Percentiles rank a stretch among this genome's conserved stretches.
phyloP scores from a whole-genome alignment of 2,797 vertebrate species.

The Psittacula derbiana region DNA sequence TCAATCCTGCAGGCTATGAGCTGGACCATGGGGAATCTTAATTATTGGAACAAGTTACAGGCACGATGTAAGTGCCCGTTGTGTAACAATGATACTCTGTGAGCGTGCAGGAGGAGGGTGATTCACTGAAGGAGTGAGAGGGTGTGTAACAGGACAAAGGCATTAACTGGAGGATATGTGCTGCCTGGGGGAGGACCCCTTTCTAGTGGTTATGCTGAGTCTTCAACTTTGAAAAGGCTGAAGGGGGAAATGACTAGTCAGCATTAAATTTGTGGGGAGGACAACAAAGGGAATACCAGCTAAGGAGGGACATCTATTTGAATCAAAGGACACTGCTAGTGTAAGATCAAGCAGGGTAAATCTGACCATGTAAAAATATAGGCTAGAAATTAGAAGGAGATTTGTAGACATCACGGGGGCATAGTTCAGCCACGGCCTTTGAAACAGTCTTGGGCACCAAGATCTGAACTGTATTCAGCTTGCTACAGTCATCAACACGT shows the following conservation, averaged over 20 bases:
- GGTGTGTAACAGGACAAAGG: not conserved
- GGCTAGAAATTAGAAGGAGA: not conserved
- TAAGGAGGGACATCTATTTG: not conserved
- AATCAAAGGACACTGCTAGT: not conserved
- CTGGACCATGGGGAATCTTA: not conserved
- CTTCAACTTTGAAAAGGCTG: not conserved
- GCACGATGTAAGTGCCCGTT: not conserved
- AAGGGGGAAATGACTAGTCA: not conserved
- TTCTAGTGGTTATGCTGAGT: not conserved
- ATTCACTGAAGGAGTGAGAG: not conserved
- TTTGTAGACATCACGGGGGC: not conserved
- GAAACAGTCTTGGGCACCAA: not conserved
- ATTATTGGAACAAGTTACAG: not conserved
- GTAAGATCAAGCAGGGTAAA: not conserved
- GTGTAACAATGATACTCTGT: not conserved
- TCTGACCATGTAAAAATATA: not conserved
- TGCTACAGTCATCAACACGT: not conserved
- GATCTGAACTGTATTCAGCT: not conserved
- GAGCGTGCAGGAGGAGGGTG: not conserved
- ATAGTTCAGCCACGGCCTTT: not conserved
- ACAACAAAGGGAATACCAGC: not conserved
- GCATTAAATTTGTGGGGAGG: not conserved
- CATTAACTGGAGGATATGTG: not conserved
- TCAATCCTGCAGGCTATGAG: constrained; percentile 42
- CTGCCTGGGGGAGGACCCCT: constrained; percentile 26